Percentiles rank a stretch among this genome's conserved stretches.
These are phyloP conservation scores for Psophia crepitans DNA, from an alignment of 2,113 vertebrate species.

Conservation along the genomic window DNA sequence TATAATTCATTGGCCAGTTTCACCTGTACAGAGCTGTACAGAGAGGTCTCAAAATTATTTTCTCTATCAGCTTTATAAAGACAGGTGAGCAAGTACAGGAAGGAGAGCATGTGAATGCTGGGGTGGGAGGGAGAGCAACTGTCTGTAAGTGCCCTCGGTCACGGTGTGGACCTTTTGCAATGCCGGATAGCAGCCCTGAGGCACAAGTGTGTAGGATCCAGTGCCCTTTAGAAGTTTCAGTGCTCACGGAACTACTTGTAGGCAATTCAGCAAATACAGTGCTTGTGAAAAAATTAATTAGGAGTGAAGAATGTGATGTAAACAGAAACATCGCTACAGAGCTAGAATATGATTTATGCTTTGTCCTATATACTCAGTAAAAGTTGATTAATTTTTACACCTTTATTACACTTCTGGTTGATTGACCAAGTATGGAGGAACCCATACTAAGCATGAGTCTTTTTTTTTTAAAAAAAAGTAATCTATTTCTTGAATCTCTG, in stretches of 20 bases:
- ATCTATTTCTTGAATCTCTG: not conserved
- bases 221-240: not conserved
- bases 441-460: not conserved
- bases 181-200: not conserved
- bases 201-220: not conserved
- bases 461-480: too few species aligned
- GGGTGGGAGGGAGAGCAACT: not conserved
- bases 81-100: not conserved
- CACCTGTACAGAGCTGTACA: not conserved
- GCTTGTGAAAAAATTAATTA: not conserved
- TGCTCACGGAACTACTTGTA: not conserved
- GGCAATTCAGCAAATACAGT: not conserved
- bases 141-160: fast-evolving
- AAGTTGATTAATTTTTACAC: not conserved
- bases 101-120: not conserved
- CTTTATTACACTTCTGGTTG: not conserved
- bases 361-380: not conserved
- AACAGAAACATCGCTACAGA: not conserved
- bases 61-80: not conserved
- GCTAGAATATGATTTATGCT: not conserved
- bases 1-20: not conserved
- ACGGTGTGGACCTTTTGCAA: not conserved
- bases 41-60: not conserved
- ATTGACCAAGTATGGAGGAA: not conserved
- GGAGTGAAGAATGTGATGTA: not conserved